Conservation (phyloP, 2,888 invertebrate genomes). For the Pharmacophagus antenor region DNA sequence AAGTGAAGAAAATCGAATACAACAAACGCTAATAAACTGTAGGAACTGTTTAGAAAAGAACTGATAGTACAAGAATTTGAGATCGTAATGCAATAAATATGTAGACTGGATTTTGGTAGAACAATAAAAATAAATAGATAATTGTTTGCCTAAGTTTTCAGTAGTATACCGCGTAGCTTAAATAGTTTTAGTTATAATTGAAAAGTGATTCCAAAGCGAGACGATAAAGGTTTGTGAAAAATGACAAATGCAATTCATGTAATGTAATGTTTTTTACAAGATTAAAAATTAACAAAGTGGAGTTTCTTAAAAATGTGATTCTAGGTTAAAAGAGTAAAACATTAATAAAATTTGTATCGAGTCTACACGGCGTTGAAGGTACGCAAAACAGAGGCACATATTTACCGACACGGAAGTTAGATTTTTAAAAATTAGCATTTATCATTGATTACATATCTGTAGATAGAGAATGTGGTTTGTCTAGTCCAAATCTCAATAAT, state of each 20-base stretch:
- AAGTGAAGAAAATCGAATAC: slow-evolving; percentile 6
- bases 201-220: neutral
- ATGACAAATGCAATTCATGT: neutral
- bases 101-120: slow-evolving; percentile 6
- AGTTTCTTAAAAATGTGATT: slow-evolving; percentile 24
- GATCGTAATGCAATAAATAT: neutral
- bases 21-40: slow-evolving; percentile 1
- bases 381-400: slow-evolving; percentile 58
- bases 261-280: neutral
- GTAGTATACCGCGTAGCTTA: slow-evolving; percentile 3
- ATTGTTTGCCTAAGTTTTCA: neutral
- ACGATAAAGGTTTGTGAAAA: neutral
- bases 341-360: slow-evolving; percentile 28
- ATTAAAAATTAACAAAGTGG: neutral
- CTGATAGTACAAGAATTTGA: slow-evolving; percentile 12
- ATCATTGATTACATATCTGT: slow-evolving; percentile 81
- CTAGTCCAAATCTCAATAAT: slow-evolving; percentile 79
- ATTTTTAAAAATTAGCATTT: slow-evolving; percentile 77
- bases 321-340: slow-evolving; percentile 14
- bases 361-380: slow-evolving; percentile 56
- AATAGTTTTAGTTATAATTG: slow-evolving; percentile 5
- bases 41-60: slow-evolving; percentile 15
- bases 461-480: slow-evolving; percentile 79
- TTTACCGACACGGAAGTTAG: slow-evolving; percentile 66
- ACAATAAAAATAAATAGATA: neutral